These are phyloP conservation scores for Oreocharis arfaki DNA, from an alignment of 2,113 vertebrate genomes.

Conservation along the genomic window DNA sequence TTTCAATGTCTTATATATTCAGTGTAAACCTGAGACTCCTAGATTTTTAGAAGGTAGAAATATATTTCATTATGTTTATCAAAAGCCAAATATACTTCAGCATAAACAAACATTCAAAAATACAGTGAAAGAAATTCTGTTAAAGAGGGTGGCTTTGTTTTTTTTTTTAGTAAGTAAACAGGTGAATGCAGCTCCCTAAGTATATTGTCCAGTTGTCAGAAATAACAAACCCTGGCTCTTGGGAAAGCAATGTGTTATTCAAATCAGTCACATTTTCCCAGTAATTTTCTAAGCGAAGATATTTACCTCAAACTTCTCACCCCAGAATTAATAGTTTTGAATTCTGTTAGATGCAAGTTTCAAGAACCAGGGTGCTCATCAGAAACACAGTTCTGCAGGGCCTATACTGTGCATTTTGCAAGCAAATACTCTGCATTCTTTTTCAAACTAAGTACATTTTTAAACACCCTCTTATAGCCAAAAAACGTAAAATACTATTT, in stretches of 20 bases:
- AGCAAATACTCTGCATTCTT: not conserved
- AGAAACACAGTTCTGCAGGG: not conserved
- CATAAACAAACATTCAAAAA: not conserved
- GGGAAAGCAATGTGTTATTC: not conserved
- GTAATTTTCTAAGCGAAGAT: not conserved
- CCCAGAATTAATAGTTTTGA: not conserved
- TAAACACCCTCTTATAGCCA: not conserved
- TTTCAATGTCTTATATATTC: not conserved
- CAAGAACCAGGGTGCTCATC: not conserved
- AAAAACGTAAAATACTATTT: not conserved
- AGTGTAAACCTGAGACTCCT: not conserved
- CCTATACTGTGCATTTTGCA: not conserved
- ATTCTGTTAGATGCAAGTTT: not conserved
- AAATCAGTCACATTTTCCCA: not conserved
- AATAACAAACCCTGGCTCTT: not conserved
- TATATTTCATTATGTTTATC: not conserved
- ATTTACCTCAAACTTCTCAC: not conserved
- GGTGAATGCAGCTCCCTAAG: not conserved
- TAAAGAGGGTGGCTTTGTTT: rapidly evolving
- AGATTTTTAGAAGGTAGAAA: not conserved
- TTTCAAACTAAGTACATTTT: not conserved
- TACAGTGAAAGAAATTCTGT: not conserved
- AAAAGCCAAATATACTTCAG: not conserved
- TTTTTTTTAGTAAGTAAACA: not conserved
- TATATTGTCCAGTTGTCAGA: not conserved